Conservation (phyloP, 2,113 vertebrate species). For the Zapornia atra region DNA sequence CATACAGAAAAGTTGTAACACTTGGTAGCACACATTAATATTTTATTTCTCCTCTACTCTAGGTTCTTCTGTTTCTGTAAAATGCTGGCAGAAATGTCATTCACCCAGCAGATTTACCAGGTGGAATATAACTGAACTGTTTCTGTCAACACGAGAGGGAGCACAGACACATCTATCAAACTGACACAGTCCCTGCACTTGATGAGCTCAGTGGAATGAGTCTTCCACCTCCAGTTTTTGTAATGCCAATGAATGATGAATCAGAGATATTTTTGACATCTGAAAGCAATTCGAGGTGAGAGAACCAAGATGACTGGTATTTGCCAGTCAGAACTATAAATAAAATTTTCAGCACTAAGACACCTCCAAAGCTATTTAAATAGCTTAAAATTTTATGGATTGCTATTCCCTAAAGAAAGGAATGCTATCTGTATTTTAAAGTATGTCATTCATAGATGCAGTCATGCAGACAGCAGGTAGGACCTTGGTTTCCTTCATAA, state of each 20-base stretch:
- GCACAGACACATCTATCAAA: slow-evolving; percentile 38
- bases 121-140: background rate
- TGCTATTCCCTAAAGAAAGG: background rate
- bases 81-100: background rate
- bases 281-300: slow-evolving; percentile 55
- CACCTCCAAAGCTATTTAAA: slow-evolving; percentile 25
- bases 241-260: slow-evolving; percentile 26
- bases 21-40: background rate
- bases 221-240: slow-evolving; percentile 40
- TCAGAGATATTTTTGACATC: slow-evolving; percentile 57
- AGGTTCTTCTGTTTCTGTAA: background rate
- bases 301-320: background rate
- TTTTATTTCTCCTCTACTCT: background rate
- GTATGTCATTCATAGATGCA: background rate
- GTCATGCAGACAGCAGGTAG: background rate
- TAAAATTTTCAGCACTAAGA: slow-evolving; percentile 21
- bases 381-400: background rate
- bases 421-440: background rate
- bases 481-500: background rate
- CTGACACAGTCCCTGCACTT: slow-evolving; percentile 16
- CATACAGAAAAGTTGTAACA: background rate
- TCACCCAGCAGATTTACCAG: background rate
- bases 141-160: slow-evolving; percentile 22
- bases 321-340: slow-evolving; percentile 51
- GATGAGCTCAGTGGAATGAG: slow-evolving; percentile 14